Evolutionary conservation across 2,113 vertebrate genomes (phyloP).

Genomic region (Lontra canadensis): DNA sequence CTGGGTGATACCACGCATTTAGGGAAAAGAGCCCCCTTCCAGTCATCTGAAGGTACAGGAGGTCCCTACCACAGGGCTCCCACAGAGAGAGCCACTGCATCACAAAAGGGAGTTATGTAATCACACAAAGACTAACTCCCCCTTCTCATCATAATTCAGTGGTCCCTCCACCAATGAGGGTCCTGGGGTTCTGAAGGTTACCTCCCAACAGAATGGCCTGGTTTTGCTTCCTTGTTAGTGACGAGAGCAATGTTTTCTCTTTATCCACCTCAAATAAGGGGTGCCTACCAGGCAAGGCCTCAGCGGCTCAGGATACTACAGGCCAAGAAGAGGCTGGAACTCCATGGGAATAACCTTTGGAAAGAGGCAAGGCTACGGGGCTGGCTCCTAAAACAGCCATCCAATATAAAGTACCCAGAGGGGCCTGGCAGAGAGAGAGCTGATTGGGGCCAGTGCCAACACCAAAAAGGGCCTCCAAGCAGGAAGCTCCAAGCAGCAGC

Average conservation of each 20-base stretch:
- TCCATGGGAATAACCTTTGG: not conserved
- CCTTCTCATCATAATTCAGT: not conserved
- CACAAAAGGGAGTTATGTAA: not conserved
- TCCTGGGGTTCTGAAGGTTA: not conserved
- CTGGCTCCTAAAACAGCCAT: not conserved
- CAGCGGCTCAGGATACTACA: not conserved
- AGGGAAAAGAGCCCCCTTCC: not conserved
- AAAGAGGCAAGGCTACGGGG: not conserved
- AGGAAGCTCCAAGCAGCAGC: not conserved
- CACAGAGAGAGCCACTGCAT: not conserved
- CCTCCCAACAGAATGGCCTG: not conserved
- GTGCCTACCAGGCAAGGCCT: not conserved
- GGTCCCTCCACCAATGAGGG: not conserved
- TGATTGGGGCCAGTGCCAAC: not conserved
- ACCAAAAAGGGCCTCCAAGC: not conserved
- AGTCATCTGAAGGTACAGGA: constrained; percentile 24
- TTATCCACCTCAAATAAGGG: not conserved
- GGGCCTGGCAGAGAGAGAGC: not conserved
- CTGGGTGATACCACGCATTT: not conserved
- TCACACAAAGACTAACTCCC: not conserved
- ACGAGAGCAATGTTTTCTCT: not conserved
- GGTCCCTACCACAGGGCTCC: not conserved
- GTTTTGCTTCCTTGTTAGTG: constrained; percentile 4
- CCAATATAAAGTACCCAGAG: not conserved
- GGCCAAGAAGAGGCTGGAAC: constrained; percentile 23